Percentiles rank a stretch among this genome's conserved stretches.
Evolutionary conservation across 2,113 vertebrate species (phyloP).

Genomic region (Myxocyprinus asiaticus): DNA sequence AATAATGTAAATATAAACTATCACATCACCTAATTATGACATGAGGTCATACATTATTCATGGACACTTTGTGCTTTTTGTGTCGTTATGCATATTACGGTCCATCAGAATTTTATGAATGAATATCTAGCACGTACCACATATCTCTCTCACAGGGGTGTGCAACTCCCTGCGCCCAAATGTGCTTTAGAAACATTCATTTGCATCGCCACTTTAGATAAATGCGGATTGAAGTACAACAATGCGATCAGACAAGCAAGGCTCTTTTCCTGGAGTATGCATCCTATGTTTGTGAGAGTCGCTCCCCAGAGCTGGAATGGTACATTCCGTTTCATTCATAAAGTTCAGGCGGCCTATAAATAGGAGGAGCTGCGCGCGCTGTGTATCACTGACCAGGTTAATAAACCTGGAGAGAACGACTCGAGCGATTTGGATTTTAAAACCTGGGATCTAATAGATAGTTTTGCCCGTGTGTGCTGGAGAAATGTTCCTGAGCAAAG

Average conservation of each 20-base stretch:
- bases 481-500: conserved; percentile 82
- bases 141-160: neutral
- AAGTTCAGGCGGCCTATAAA: conserved; percentile 80
- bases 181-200: neutral
- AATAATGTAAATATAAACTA: too few species aligned
- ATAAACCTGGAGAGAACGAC: conserved; percentile 73
- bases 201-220: neutral
- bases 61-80: neutral
- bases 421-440: neutral
- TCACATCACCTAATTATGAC: too few species aligned
- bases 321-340: conserved; percentile 83
- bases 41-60: neutral
- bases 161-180: neutral
- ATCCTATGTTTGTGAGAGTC: conserved; percentile 28
- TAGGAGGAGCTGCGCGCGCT: conserved; percentile 75
- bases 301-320: conserved; percentile 64
- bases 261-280: too few species aligned
- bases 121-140: conserved; percentile 43
- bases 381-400: conserved; percentile 76
- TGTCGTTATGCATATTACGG: neutral
- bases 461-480: conserved; percentile 2
- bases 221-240: neutral
- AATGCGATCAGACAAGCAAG: neutral
- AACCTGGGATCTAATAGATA: neutral
- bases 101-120: conserved; percentile 56